Conservation (phyloP, 1,140 invertebrate genomes). For the Epicauta chinensis region DNA sequence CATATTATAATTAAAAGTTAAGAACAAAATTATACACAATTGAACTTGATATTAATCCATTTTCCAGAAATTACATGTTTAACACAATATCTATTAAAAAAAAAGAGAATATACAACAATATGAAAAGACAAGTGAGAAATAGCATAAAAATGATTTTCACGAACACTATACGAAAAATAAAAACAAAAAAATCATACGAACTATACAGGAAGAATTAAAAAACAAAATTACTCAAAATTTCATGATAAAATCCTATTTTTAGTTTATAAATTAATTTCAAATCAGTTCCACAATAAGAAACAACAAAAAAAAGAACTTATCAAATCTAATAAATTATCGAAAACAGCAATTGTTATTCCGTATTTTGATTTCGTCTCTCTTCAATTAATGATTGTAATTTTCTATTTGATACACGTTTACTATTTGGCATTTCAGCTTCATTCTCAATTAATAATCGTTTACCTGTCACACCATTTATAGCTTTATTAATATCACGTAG, state of each 20-base stretch:
- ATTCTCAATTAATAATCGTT: conserved; percentile 35
- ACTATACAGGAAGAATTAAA: too few relatives aligned
- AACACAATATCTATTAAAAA: background rate
- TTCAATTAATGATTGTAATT: conserved; percentile 37
- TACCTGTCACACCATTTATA: conserved; percentile 31
- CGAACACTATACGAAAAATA: too few relatives aligned
- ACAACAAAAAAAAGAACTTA: background rate
- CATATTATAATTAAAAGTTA: too few relatives aligned
- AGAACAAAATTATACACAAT: background rate
- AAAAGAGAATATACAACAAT: background rate
- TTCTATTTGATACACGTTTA: conserved; percentile 32
- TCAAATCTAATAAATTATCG: too few relatives aligned
- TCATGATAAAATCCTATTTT: too few relatives aligned
- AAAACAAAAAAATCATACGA: too few relatives aligned
- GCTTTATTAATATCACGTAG: conserved; percentile 40
- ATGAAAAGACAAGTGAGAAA: background rate
- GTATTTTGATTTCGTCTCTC: conserved; percentile 31
- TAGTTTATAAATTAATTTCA: too few relatives aligned
- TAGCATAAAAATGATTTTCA: too few relatives aligned
- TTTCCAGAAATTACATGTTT: background rate
- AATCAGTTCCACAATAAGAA: too few relatives aligned
- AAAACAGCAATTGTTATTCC: too few relatives aligned
- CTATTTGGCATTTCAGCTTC: conserved; percentile 25
- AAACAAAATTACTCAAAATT: too few relatives aligned
- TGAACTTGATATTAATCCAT: background rate